These are phyloP conservation scores for Parambassis ranga DNA, from an alignment of 2,797 vertebrate species.

Conservation along the genomic window DNA sequence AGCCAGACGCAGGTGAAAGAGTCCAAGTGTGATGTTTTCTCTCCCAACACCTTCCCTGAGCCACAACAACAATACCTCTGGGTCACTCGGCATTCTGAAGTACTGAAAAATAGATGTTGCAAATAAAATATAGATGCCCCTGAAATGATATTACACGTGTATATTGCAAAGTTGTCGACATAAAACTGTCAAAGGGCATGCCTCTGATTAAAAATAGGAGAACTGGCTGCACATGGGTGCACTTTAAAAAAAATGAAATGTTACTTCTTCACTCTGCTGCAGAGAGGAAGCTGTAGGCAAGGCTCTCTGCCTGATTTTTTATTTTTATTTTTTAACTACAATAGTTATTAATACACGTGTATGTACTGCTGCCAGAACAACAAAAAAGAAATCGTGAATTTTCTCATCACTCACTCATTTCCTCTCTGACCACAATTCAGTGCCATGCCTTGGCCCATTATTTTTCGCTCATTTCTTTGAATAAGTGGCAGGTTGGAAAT, in stretches of 20 bases:
- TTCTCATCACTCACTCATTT: not conserved
- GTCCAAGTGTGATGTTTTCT: slow-evolving; percentile 32
- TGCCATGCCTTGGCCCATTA: not conserved
- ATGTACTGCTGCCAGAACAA: not conserved
- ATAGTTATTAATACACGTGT: not conserved
- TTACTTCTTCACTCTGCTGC: not conserved
- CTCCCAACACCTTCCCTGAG: slow-evolving; percentile 42
- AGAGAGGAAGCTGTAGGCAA: not conserved
- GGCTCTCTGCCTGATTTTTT: not conserved
- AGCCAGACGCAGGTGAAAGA: slow-evolving; percentile 50
- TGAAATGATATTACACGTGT: slow-evolving; percentile 51
- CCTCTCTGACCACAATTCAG: not conserved
- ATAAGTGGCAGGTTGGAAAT: slow-evolving; percentile 1
- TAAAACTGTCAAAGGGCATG: slow-evolving; percentile 13
- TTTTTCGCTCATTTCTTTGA: not conserved
- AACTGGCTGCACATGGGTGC: not conserved
- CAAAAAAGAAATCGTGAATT: too few species aligned
- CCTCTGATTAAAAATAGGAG: slow-evolving; percentile 6
- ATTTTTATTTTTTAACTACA: too few species aligned
- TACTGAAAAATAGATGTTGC: slow-evolving; percentile 64
- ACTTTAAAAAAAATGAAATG: not conserved
- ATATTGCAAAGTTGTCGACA: slow-evolving; percentile 35
- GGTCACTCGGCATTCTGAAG: slow-evolving; percentile 35
- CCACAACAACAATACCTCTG: slow-evolving; percentile 48
- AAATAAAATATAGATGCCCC: slow-evolving; percentile 60